Conservation (phyloP, 2,888 invertebrate species). For the Carcina quercana region DNA sequence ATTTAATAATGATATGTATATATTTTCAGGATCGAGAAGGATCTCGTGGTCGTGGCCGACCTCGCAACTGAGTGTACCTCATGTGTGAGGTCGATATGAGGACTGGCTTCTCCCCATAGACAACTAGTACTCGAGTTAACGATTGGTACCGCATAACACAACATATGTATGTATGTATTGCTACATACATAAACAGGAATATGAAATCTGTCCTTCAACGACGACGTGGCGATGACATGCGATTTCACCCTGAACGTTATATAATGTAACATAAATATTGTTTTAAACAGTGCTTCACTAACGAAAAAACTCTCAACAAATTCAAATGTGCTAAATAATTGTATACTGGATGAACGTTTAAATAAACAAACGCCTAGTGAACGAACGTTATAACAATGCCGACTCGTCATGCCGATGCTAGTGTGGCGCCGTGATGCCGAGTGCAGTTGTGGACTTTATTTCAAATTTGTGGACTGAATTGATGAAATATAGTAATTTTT, state of each 20-base stretch:
- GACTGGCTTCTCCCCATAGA: constrained; percentile 73
- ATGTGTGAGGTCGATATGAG: constrained; percentile 49
- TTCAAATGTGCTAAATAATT: constrained; percentile 71
- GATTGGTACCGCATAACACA: constrained; percentile 62
- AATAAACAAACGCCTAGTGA: constrained; percentile 67
- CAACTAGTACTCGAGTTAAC: constrained; percentile 60
- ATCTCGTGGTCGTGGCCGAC: constrained; percentile 63
- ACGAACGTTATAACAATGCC: constrained; percentile 61
- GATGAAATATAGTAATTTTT: constrained; percentile 67
- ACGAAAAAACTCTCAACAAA: constrained; percentile 64
- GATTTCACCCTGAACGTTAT: constrained; percentile 60
- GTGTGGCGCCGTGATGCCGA: constrained; percentile 37
- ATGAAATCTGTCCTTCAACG: constrained; percentile 35
- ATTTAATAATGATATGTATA: constrained; percentile 10
- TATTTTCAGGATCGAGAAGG: constrained; percentile 62
- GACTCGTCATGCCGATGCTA: constrained; percentile 39
- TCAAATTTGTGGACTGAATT: constrained; percentile 72
- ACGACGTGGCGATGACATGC: constrained; percentile 40
- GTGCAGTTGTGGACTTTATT: constrained; percentile 71
- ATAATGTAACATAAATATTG: constrained; percentile 62
- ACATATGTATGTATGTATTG: constrained; percentile 42
- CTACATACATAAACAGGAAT: constrained; percentile 36
- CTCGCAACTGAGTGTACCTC: constrained; percentile 54
- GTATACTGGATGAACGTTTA: constrained; percentile 69
- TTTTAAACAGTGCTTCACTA: constrained; percentile 71